Evolutionary conservation across 1,140 invertebrate genomes (phyloP).

Genomic region (Hycleus phaleratus): DNA sequence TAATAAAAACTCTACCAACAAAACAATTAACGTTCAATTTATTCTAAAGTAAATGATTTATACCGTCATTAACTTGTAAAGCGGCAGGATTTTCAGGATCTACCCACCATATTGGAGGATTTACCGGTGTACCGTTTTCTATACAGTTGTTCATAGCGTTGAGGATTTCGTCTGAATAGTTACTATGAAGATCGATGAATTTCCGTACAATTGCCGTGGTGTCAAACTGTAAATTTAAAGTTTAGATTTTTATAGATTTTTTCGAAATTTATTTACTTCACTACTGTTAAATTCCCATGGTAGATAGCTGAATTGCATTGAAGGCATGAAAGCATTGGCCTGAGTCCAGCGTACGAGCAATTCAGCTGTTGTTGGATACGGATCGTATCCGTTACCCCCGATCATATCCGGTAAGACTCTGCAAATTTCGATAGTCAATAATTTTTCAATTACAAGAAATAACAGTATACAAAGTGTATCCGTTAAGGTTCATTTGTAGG

Average conservation of each 20-base stretch:
- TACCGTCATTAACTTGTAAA: slow-evolving; percentile 16
- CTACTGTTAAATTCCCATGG: slow-evolving; percentile 67
- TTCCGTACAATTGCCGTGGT: slow-evolving; percentile 53
- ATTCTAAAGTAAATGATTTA: slow-evolving; percentile 5
- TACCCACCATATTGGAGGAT: slow-evolving; percentile 90
- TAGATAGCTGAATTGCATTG: slow-evolving; percentile 78
- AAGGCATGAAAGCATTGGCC: slow-evolving; percentile 77
- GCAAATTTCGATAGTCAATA: neutral
- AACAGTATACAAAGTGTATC: slow-evolving; percentile 58
- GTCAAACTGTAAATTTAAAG: slow-evolving; percentile 16
- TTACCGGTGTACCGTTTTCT: slow-evolving; percentile 60
- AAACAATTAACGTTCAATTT: neutral
- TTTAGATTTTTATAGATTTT: neutral
- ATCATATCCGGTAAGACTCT: slow-evolving; percentile 83
- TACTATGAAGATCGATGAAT: slow-evolving; percentile 61
- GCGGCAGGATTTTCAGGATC: slow-evolving; percentile 53
- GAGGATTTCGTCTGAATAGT: slow-evolving; percentile 56
- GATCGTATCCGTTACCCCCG: slow-evolving; percentile 74
- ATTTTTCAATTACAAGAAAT: neutral
- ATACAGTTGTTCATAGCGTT: slow-evolving; percentile 52
- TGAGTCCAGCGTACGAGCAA: slow-evolving; percentile 88
- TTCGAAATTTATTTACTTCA: neutral
- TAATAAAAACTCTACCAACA: slow-evolving; percentile 67
- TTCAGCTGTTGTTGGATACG: slow-evolving; percentile 59
- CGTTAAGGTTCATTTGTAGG: slow-evolving; percentile 72